Evolutionary conservation across 2,888 invertebrate species (phyloP).

Genomic region (Brenthis ino): DNA sequence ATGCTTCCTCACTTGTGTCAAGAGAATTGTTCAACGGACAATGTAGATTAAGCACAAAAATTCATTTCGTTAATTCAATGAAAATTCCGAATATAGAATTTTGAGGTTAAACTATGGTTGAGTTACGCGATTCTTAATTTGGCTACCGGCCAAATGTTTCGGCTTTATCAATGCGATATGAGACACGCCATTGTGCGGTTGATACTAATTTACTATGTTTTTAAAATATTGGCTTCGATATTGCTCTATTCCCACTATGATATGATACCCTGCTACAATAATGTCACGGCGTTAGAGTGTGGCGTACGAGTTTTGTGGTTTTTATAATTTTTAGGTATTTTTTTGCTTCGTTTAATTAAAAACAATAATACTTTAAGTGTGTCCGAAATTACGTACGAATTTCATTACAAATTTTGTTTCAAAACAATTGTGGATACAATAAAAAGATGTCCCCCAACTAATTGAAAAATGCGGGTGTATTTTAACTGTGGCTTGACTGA

Average conservation of each 20-base stretch:
- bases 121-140: slow-evolving; percentile 41
- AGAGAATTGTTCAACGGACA: slow-evolving; percentile 23
- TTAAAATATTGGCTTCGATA: slow-evolving; percentile 38
- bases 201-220: slow-evolving; percentile 38
- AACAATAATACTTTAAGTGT: too few relatives aligned
- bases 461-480: too few relatives aligned
- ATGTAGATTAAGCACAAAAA: slow-evolving; percentile 33
- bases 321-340: too few relatives aligned
- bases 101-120: slow-evolving; percentile 38
- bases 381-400: too few relatives aligned
- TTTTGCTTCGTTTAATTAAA: too few relatives aligned
- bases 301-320: too few relatives aligned
- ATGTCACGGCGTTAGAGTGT: not conserved
- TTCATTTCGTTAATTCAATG: slow-evolving; percentile 39
- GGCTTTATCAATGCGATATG: slow-evolving; percentile 40
- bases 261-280: not conserved
- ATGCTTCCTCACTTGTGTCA: slow-evolving; percentile 15
- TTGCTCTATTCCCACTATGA: slow-evolving; percentile 14
- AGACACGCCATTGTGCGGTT: slow-evolving; percentile 38
- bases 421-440: too few relatives aligned
- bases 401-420: too few relatives aligned
- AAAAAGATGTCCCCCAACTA: too few relatives aligned
- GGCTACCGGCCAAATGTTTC: slow-evolving; percentile 38
- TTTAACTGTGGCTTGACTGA: too few relatives aligned
- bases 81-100: slow-evolving; percentile 37